Percentiles rank a stretch among this genome's conserved stretches.
These are phyloP conservation scores for Pseudochaenichthys georgianus DNA, from an alignment of 2,797 vertebrate species.

Conservation along the genomic window DNA sequence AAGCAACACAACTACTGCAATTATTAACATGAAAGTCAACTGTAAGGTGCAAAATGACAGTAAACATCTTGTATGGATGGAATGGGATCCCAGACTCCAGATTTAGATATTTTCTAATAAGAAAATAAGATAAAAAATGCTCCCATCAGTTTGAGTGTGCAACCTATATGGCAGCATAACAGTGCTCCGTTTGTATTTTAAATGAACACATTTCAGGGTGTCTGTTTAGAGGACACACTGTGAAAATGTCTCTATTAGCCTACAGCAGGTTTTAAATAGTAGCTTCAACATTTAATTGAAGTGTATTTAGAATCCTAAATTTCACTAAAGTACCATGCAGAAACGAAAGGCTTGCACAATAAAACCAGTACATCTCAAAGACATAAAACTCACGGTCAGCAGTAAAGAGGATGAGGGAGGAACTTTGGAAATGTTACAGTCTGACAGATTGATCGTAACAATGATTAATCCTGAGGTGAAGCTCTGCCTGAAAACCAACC, in stretches of 20 bases:
- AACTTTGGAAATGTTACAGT: slow-evolving; percentile 3
- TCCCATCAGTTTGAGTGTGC: neutral
- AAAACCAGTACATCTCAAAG: neutral
- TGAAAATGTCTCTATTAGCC: neutral
- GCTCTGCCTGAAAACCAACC: neutral
- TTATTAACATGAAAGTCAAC: neutral
- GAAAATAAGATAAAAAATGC: neutral
- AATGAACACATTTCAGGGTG: neutral
- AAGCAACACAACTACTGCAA: neutral
- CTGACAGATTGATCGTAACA: neutral
- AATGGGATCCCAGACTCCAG: neutral
- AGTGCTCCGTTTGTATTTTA: neutral
- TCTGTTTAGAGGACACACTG: neutral
- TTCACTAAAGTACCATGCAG: neutral
- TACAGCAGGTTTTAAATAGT: neutral
- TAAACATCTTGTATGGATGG: neutral
- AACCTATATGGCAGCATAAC: neutral
- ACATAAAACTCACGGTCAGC: neutral
- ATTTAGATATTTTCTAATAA: neutral
- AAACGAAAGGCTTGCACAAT: neutral
- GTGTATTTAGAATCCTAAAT: neutral
- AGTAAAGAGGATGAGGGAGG: neutral
- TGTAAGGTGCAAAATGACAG: neutral
- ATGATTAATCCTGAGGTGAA: neutral
- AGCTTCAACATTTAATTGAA: neutral